Percentiles rank a stretch among this genome's conserved stretches.
These are phyloP conservation scores for Drosophila neonasuta DNA, from an alignment of 2,888 invertebrate genomes.

Conservation along the genomic window DNA sequence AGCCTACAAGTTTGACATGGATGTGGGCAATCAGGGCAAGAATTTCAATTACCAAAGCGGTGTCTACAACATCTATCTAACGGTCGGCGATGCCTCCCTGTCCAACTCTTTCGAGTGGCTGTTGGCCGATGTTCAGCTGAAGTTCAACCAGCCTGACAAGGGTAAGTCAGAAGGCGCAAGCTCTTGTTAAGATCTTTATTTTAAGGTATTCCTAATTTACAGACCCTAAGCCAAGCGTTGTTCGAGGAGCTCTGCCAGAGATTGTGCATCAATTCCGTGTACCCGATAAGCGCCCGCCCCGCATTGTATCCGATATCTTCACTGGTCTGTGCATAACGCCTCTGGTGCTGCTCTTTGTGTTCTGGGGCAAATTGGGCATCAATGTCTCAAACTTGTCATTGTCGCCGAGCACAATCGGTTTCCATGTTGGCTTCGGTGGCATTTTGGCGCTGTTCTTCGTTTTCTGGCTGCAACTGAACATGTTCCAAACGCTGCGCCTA, in stretches of 20 bases:
- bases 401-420: conserved; percentile 90
- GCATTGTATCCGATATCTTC: conserved; percentile 94
- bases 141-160: conserved; percentile 85
- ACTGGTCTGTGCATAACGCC: conserved; percentile 92
- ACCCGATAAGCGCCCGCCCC: conserved; percentile 95
- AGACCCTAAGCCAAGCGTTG: conserved; percentile 62
- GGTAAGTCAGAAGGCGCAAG: conserved; percentile 48
- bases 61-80: conserved; percentile 90
- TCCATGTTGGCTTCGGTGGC: conserved; percentile 95
- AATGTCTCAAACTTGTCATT: conserved; percentile 93
- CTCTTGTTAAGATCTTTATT: background rate
- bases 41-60: conserved; percentile 91
- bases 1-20: conserved; percentile 95
- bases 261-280: conserved; percentile 93
- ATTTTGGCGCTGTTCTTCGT: conserved; percentile 93
- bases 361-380: conserved; percentile 94
- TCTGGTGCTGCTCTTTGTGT: conserved; percentile 89
- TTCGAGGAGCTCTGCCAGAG: conserved; percentile 84
- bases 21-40: conserved; percentile 89
- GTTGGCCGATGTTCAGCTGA: conserved; percentile 89
- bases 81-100: conserved; percentile 95
- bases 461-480: conserved; percentile 96
- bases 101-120: conserved; percentile 95
- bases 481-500: conserved; percentile 97
- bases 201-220: conserved; percentile 12